Evolutionary conservation across 2,113 vertebrate species (phyloP).

Genomic region (Danionella cerebrum): DNA sequence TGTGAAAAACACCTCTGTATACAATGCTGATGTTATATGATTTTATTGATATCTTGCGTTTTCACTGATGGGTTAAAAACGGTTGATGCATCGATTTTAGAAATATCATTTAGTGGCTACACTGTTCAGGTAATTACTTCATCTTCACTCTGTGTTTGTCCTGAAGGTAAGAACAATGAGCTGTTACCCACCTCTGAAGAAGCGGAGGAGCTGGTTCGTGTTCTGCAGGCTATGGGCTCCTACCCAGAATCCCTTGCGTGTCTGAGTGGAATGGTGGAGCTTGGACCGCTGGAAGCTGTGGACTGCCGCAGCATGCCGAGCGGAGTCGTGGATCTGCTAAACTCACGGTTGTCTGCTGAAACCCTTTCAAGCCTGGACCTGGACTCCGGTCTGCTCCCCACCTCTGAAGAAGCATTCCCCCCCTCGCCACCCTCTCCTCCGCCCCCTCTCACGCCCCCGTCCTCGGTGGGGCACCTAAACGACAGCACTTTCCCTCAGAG

Average conservation of each 20-base stretch:
- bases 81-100: too few species aligned
- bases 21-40: too few species aligned
- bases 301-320: slow-evolving; percentile 73
- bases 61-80: too few species aligned
- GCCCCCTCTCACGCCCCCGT: slow-evolving; percentile 70
- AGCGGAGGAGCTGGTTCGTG: slow-evolving; percentile 82
- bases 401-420: slow-evolving; percentile 70
- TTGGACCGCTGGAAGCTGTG: slow-evolving; percentile 73
- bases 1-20: too few species aligned
- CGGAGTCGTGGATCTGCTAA: slow-evolving; percentile 78
- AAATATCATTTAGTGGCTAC: too few species aligned
- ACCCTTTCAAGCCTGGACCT: slow-evolving; percentile 80
- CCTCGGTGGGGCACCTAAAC: slow-evolving; percentile 63
- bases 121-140: too few species aligned
- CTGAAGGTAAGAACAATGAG: slow-evolving; percentile 80
- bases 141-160: background rate
- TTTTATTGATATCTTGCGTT: too few species aligned
- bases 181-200: slow-evolving; percentile 84
- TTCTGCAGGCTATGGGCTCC: slow-evolving; percentile 77
- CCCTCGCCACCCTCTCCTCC: slow-evolving; percentile 69
- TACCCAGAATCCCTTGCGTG: slow-evolving; percentile 74
- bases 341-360: slow-evolving; percentile 75
- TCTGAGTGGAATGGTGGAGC: slow-evolving; percentile 80
- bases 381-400: slow-evolving; percentile 78
- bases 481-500: slow-evolving; percentile 74